These are phyloP conservation scores for Planiliza haematocheilus DNA, from an alignment of 2,113 vertebrate genomes.

Conservation along the genomic window DNA sequence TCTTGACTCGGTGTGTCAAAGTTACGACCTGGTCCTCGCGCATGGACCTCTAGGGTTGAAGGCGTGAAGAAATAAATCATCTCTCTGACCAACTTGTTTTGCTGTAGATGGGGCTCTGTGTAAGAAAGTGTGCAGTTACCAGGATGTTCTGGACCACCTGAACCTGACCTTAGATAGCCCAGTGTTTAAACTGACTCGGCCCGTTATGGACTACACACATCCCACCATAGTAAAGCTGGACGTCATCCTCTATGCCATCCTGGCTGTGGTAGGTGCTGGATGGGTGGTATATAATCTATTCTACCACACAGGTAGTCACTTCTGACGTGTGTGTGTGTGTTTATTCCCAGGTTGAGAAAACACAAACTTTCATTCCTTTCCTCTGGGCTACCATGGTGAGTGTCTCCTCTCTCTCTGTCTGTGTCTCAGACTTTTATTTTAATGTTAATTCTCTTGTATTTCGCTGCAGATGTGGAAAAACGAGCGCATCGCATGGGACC, in stretches of 20 bases:
- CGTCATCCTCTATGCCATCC: conserved; percentile 72
- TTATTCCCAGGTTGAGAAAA: conserved; percentile 75
- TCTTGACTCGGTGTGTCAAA: too few relatives aligned
- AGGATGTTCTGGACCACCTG: conserved; percentile 76
- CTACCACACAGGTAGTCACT: not conserved
- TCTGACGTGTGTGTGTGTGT: not conserved
- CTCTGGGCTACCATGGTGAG: conserved; percentile 71
- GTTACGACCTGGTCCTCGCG: too few relatives aligned
- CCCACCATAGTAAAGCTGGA: conserved; percentile 67
- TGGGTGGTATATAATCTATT: not conserved
- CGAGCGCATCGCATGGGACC: conserved; percentile 75
- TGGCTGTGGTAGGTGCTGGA: conserved; percentile 71
- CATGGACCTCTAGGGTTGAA: too few relatives aligned
- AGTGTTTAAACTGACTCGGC: conserved; percentile 65
- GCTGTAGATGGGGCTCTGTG: conserved; percentile 29
- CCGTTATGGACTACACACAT: conserved; percentile 72
- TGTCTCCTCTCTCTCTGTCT: not conserved
- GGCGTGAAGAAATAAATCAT: too few relatives aligned
- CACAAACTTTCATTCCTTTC: conserved; percentile 75
- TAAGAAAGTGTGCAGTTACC: conserved; percentile 70
- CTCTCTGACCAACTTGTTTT: too few relatives aligned
- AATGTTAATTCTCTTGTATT: not conserved
- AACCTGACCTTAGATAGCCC: conserved; percentile 70
- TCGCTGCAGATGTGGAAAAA: conserved; percentile 67
- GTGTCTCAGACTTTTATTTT: not conserved